Percentiles rank a stretch among this genome's conserved stretches.
These are phyloP conservation scores for Simalia tracyae DNA, from an alignment of 2,797 vertebrate species.

Conservation along the genomic window DNA sequence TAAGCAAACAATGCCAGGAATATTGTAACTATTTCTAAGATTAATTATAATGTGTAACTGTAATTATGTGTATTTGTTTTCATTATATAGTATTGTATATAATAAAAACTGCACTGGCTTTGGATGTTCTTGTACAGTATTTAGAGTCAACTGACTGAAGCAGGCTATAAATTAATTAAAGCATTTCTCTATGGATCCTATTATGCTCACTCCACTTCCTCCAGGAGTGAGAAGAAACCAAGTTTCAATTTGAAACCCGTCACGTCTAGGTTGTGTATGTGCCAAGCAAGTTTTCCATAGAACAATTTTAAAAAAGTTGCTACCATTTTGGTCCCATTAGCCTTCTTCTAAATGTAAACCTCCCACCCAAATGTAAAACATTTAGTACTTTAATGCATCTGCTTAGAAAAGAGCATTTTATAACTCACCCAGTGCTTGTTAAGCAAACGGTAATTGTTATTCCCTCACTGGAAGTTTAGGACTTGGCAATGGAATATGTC, in stretches of 20 bases:
- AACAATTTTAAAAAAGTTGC: background rate
- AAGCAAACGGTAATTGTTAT: conserved; percentile 16
- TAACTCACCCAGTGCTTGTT: conserved; percentile 41
- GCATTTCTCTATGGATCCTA: background rate
- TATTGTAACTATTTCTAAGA: background rate
- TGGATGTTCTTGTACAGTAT: background rate
- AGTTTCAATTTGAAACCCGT: background rate
- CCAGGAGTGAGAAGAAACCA: background rate
- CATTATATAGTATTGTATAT: background rate
- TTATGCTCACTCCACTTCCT: background rate
- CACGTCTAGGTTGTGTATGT: background rate
- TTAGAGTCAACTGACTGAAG: background rate
- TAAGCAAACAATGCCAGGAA: too few relatives aligned
- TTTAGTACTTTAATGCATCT: background rate
- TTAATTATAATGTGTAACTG: background rate
- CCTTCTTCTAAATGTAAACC: background rate
- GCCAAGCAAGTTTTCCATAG: background rate
- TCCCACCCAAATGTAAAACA: background rate
- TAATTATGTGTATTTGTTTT: background rate
- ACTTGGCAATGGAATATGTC: conserved; percentile 58
- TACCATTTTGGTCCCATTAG: background rate
- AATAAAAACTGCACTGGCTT: background rate
- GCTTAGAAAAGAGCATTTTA: conserved; percentile 43
- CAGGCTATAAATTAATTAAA: background rate
- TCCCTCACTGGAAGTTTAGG: conserved; percentile 58